Percentiles rank a stretch among this genome's conserved stretches.
phyloP scores from a whole-genome alignment of 1,140 invertebrate species.

The Epicauta chinensis region DNA sequence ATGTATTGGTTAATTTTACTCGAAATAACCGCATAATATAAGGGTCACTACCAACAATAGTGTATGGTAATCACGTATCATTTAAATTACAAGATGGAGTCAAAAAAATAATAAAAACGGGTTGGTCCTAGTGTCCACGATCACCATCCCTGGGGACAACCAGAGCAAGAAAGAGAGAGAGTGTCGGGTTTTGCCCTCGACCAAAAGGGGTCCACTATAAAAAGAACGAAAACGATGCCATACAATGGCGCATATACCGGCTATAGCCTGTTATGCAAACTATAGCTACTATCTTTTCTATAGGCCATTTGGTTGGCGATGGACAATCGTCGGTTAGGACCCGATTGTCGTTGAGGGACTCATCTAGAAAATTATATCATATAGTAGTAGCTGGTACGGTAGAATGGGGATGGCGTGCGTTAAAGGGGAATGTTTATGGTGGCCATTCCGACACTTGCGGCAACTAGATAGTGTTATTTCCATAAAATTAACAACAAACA shows the following conservation, averaged over 20 bases:
- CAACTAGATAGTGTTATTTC: conserved; percentile 30
- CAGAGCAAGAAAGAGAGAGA: conserved; percentile 5
- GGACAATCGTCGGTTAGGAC: conserved; percentile 36
- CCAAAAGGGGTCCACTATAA: conserved; percentile 30
- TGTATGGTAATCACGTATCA: conserved; percentile 34
- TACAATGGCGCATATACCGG: conserved; percentile 28
- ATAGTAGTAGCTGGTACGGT: not conserved
- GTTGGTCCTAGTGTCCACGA: conserved; percentile 12
- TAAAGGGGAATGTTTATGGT: conserved; percentile 25
- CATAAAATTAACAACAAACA: conserved; percentile 31
- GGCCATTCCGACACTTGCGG: conserved; percentile 28
- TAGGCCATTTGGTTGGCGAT: conserved; percentile 31
- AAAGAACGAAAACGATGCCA: conserved; percentile 28
- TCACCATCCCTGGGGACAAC: conserved; percentile 22
- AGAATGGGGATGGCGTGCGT: conserved; percentile 21
- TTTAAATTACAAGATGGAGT: conserved; percentile 25
- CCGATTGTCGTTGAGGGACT: conserved; percentile 29
- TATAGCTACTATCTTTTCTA: conserved; percentile 34
- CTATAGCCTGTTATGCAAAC: conserved; percentile 35
- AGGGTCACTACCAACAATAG: not conserved
- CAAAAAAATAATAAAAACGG: conserved; percentile 1
- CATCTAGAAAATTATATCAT: conserved; percentile 35
- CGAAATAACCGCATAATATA: too few relatives aligned
- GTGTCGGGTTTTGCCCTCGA: conserved; percentile 1
- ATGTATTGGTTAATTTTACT: too few relatives aligned